Evolutionary conservation across 2,888 invertebrate species (phyloP), one percentile per base, ranked within the genome.

Genomic region (Clitarchus hookeri): DNA sequence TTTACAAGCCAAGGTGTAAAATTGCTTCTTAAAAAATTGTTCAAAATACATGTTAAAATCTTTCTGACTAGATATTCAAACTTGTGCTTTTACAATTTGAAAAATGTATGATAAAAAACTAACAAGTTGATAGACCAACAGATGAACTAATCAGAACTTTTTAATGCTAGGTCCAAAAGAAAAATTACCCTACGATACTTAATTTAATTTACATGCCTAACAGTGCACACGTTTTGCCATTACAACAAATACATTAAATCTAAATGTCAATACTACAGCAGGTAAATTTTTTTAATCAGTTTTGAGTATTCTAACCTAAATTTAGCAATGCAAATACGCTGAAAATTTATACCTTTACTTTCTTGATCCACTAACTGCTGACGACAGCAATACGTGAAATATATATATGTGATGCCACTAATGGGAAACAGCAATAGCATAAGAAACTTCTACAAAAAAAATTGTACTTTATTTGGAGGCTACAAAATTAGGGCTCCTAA

Each of bases 41-140:
- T 65, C 65, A 65, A 65, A 65, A 65, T 65, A n/a, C 65, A 65
- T 65, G 65, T 65, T 65, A 65, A 65, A 65, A 65, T 65, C 65
- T 65, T 65, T 65, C 65, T 65, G 65, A 65, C 65, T 65, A 65
- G 65, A 65, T 65, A 65, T 65, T 65, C 65, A 65, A 65, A 65
- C 65, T 65, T 65, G 65, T 65, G 65, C 65, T 65, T 23, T 65
- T 65, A 65, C 19, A n/a, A 65, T 65, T n/a, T 65, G 13, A 65
- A 65, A 65, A 65, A 65, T 65, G 65, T 65, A 65, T 65, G 65
- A 65, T 19, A 65, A 65, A 23, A n/a, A 65, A 65, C 65, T 48
- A 48, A 48, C 8, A 48, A 65, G 16, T 11, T 65, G 0, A 48
- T 11, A 65, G 16, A 65, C 65, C 19, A 65, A n/a, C 65, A 23